Evolutionary conservation across 2,113 vertebrate species (phyloP), one percentile per base, ranked within the genome.

Genomic region (Canis aureus): DNA sequence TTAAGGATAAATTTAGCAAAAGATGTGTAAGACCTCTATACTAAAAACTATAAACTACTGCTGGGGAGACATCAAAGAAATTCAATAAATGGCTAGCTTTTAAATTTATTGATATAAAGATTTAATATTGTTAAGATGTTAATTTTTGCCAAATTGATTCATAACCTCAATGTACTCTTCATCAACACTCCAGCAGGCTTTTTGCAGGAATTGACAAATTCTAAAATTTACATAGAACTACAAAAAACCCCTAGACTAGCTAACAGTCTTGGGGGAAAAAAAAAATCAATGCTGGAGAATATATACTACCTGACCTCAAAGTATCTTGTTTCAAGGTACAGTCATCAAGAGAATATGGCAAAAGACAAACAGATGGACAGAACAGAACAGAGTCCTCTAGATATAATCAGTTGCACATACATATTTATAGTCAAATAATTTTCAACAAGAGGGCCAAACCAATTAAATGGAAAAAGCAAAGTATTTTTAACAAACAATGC

Each of bases 1-100:
- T 89, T 78, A 84, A 20, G 86, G 29, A 84, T 82, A 88, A 89
- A 89, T 62, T 49, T 80, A 81, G 81, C 38, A 53, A 62, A 89
- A 82, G 55, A 62, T 62, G 29, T 73, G 38, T 35, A 93, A 86
- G 5, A 67, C 35, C 8, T 43, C 17, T 67, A 59, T n/a, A 67
- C 49, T 53, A 55, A 51, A 94, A 83, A 91, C 53, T 69, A 53
- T 67, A 76, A 85, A 80, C 84, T 27, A 83, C 49, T 95, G 51
- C 82, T 62, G 43, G 64, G 64, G 43, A 90, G 32, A 79, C 43
- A 78, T n/a, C 51, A 64, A 79, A 79, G 43, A 79, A 79, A 49
- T 59, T 79, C 79, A 79, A 79, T 51, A 90, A 79, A 32, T 20
- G 27, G 60, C 3, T 43, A 38, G 32, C 51, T 66, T 84, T 51